Conservation (phyloP, 2,113 vertebrate species). For the Xiphorhynchus elegans region DNA sequence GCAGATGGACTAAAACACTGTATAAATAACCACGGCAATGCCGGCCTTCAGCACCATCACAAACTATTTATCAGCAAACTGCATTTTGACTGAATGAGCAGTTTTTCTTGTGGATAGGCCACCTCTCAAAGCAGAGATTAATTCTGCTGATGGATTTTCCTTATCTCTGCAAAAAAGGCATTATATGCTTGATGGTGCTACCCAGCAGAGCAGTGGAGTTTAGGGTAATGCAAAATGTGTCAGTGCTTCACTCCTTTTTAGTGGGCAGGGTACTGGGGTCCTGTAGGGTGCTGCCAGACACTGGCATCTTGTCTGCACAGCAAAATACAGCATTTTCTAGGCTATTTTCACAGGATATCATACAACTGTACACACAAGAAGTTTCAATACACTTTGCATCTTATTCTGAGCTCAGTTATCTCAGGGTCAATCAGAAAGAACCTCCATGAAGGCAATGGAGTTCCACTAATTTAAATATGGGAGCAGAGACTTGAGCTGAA, state of each 20-base stretch:
- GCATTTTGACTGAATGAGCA: neutral
- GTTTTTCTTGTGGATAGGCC: neutral
- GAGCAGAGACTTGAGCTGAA: fast-evolving
- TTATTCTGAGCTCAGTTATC: neutral
- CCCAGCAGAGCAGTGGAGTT: neutral
- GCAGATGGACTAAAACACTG: neutral
- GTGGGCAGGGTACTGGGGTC: neutral
- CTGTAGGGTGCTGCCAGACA: neutral
- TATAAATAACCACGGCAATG: neutral
- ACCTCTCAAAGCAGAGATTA: constrained; percentile 34
- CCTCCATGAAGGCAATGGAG: neutral
- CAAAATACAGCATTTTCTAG: fast-evolving
- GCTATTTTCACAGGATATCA: fast-evolving
- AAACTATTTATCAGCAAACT: neutral
- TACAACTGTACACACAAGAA: neutral
- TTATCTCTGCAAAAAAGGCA: constrained; percentile 33
- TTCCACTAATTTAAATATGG: neutral
- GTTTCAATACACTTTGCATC: neutral
- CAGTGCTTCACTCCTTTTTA: neutral
- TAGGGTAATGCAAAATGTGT: neutral
- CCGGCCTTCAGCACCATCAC: neutral
- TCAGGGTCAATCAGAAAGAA: neutral
- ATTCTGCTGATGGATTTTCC: constrained; percentile 59
- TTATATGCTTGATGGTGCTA: neutral
- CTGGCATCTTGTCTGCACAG: neutral